A percentile compares a stretch with the other conserved stretches of the same genome.
These are phyloP conservation scores for Leptopilina clavipes DNA, from an alignment of 1,140 invertebrate genomes.

Conservation along the genomic window DNA sequence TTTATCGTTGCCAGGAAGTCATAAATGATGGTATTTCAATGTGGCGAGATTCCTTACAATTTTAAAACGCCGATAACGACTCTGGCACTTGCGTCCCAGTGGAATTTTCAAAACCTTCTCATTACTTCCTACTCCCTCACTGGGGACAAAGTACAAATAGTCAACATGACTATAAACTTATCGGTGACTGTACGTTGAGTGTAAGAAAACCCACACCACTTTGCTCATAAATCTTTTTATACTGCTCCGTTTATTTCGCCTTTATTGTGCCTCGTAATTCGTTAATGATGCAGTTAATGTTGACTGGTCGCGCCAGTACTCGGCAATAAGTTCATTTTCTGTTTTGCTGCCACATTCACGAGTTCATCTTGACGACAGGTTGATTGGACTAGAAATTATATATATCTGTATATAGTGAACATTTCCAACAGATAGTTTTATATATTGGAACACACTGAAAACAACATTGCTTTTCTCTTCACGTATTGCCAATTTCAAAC, in stretches of 20 bases:
- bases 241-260: slow-evolving; percentile 61
- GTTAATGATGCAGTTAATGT: slow-evolving; percentile 67
- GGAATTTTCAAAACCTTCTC: slow-evolving; percentile 60
- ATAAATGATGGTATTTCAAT: not conserved
- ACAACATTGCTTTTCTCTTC: not conserved
- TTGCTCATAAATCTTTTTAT: slow-evolving; percentile 64
- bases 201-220: slow-evolving; percentile 55
- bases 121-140: slow-evolving; percentile 51
- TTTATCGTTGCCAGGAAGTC: not conserved
- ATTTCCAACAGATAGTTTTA: not conserved
- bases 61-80: slow-evolving; percentile 36
- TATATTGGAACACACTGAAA: not conserved
- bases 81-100: slow-evolving; percentile 18
- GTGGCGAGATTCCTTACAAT: slow-evolving; percentile 26
- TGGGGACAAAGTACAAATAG: slow-evolving; percentile 26
- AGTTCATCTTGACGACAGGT: slow-evolving; percentile 16
- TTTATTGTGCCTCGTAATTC: slow-evolving; percentile 69
- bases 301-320: slow-evolving; percentile 50
- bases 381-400: not conserved
- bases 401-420: too few species aligned
- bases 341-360: slow-evolving; percentile 45
- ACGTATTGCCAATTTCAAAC: not conserved
- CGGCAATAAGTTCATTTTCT: slow-evolving; percentile 40
- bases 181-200: slow-evolving; percentile 55
- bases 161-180: slow-evolving; percentile 59